phyloP scores from a whole-genome alignment of 2,797 vertebrate species.

The Eulemur rubriventer region DNA sequence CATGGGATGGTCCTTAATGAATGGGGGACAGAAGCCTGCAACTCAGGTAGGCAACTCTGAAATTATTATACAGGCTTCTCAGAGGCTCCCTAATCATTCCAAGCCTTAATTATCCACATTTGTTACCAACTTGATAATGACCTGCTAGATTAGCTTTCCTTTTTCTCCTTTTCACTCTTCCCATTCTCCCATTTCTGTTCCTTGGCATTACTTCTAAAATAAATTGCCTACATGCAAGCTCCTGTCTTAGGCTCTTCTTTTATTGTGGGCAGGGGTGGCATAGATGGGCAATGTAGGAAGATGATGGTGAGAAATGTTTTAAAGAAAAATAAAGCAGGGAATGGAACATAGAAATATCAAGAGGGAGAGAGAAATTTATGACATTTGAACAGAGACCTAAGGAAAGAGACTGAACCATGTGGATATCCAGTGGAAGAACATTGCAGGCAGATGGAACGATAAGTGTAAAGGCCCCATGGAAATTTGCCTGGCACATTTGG shows the following conservation, averaged over 20 bases:
- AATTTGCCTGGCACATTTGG: not conserved
- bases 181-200: not conserved
- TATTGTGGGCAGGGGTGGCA: fast-evolving
- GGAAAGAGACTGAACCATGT: not conserved
- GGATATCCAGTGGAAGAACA: not conserved
- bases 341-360: not conserved
- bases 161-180: not conserved
- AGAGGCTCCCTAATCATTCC: not conserved
- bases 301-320: not conserved
- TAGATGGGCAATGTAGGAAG: not conserved
- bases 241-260: not conserved
- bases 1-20: not conserved
- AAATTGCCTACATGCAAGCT: not conserved
- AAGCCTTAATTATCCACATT: not conserved
- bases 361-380: not conserved
- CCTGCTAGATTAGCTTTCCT: not conserved
- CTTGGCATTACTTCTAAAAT: not conserved
- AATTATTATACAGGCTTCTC: not conserved
- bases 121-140: not conserved
- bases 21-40: not conserved
- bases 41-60: not conserved
- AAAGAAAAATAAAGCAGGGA: not conserved
- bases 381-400: not conserved
- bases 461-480: not conserved
- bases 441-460: not conserved